Evolutionary conservation across 2,113 vertebrate species (phyloP), one percentile per base, ranked within the genome.

Genomic region (Sterrhoptilus dennistouni): DNA sequence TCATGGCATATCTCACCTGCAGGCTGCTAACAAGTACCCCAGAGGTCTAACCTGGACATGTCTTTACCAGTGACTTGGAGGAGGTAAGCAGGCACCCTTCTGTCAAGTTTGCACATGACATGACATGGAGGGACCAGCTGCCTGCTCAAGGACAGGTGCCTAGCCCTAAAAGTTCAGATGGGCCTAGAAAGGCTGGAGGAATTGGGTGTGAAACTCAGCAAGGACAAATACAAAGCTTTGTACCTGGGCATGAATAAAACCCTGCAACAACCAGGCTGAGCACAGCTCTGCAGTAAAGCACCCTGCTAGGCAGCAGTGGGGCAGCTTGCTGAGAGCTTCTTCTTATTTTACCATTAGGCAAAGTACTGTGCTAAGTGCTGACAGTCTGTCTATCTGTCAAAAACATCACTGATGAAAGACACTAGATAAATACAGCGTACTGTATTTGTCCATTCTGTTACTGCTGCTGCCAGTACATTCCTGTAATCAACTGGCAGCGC

Each of bases 101-200:
- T 44, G 59, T 17, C 27, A 47, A 9, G 21, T 52, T 50, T 38
- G 81, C 45, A 64, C 57, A 8, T 2, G 31, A 29, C 4, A 5
- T 2, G 18, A 42, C 21, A 2, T 0, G 21, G 20, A 4, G 25
- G 15, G 27, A 76, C 18, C 38, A 87, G 35, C 8, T 1, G 3
- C 11, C 21, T 66, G 27, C 50, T 65, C 45, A 44, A 61, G 45
- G 50, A 53, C 36, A 74, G 13, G 8, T 38, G 38, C 38, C 38
- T 38, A 38, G 38, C 38, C 38, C 38, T 38, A 38, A 11, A 54
- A 8, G 1, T 35, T 35, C 36, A 53, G 36, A 35, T 6, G 14
- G n/a, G 70, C 42, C 24, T 61, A n/a, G 22, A 83, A 86, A 81
- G 29, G 45, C 50, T 84, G 50, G 25, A 70, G 36, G 36, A 81